A percentile compares a stretch with the other conserved stretches of the same genome.
phyloP scores from a whole-genome alignment of 2,797 vertebrate species.

The Leptodactylus fallax region DNA sequence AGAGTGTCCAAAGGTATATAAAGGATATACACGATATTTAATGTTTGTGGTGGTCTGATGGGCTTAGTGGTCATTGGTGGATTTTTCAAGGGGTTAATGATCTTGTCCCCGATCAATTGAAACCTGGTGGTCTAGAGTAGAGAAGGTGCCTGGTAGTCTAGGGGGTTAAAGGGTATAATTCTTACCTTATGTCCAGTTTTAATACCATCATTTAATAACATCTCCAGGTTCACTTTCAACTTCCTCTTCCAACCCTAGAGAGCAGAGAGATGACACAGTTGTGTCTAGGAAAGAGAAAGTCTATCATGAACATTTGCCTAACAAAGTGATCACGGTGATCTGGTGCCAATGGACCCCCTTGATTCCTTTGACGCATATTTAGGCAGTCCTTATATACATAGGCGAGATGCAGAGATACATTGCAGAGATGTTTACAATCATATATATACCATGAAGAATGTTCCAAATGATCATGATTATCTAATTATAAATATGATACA shows the following conservation, averaged over 20 bases:
- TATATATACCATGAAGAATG: background rate
- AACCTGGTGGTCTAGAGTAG: background rate
- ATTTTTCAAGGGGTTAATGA: background rate
- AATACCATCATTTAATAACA: too few relatives aligned
- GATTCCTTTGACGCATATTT: background rate
- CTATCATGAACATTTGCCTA: background rate
- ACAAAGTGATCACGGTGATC: background rate
- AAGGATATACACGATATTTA: background rate
- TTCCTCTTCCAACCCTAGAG: background rate
- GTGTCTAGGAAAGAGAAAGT: background rate
- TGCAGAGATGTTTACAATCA: slow-evolving; percentile 9
- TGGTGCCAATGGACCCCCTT: background rate
- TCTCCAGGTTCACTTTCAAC: background rate
- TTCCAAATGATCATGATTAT: slow-evolving; percentile 21
- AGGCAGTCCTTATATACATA: background rate
- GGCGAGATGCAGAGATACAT: background rate
- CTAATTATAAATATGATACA: slow-evolving; percentile 38
- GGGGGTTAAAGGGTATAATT: too few relatives aligned
- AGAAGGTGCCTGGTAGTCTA: too few relatives aligned
- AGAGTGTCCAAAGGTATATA: background rate
- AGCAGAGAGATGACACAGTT: background rate
- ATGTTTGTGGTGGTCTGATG: background rate
- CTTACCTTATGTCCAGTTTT: background rate
- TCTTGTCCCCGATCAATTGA: background rate
- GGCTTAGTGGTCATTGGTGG: background rate